Evolutionary conservation across 2,113 vertebrate genomes (phyloP), one percentile per base, ranked within the genome.

Genomic region (Aepyceros melampus): DNA sequence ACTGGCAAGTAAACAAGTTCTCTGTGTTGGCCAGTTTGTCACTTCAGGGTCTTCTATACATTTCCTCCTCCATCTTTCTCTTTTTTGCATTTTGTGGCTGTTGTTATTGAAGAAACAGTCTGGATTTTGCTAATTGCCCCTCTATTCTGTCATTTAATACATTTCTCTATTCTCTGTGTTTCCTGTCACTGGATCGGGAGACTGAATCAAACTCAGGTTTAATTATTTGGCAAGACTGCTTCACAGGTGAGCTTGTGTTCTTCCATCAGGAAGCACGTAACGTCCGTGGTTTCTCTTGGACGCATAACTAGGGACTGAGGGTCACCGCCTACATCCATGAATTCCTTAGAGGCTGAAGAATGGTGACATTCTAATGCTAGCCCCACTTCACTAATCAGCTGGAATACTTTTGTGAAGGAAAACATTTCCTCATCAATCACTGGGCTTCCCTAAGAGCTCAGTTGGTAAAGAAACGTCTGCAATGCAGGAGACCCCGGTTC

Each of bases 401-500:
- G 78, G 36, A 36, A 10, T 79, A 47, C 27, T 79, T 31, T 15
- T 11, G 27, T 79, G 43, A 47, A 93, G 16, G 90, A 47, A 90
- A 87, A 43, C 27, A 16, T 74, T 62, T 51, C 71, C 36, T 67
- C 76, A 78, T 49, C 9, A 25, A 43, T 79, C 43, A 25, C 71
- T 51, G 82, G 71, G 36, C 36, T 74, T 25, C 36, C 71, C 71
- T 13, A 21, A 25, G 25, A 13, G 71, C 36, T 71, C n/a, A 71
- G 21, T 1, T 74, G n/a, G 71, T 14, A 74, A 40, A 25, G 36
- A 43, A 74, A 25, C 3, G 1, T 25, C 36, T 74, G 36, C 11
- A 40, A 43, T 13, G 36, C 36, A 14, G 36, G 36, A 23, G 21
- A 13, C 11, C n/a, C 11, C 0, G 0, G 71, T 74, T 25, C 36